These are phyloP conservation scores for Cyclargus thomasi DNA, from an alignment of 1,140 invertebrate genomes.

Conservation along the genomic window DNA sequence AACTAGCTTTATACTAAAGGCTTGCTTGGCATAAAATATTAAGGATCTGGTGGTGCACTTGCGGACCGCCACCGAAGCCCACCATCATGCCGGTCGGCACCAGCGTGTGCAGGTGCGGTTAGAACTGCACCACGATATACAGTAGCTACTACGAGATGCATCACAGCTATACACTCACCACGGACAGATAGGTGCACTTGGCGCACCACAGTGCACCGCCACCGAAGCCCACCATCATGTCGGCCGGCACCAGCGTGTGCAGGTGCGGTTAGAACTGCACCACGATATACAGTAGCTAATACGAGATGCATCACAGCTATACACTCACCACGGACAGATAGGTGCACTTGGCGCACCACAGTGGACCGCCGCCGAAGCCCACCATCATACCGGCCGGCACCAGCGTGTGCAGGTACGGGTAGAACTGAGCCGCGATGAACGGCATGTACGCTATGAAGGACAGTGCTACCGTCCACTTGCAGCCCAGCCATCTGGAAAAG, in stretches of 20 bases:
- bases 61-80: constrained; percentile 89
- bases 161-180: no score
- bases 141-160: no score
- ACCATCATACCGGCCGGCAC: constrained; percentile 89
- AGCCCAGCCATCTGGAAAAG: constrained; percentile 82
- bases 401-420: constrained; percentile 87
- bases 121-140: constrained; percentile 91
- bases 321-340: constrained; percentile 84
- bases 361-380: constrained; percentile 89
- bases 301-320: no score
- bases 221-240: constrained; percentile 88
- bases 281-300: constrained; percentile 71
- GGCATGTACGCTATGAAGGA: constrained; percentile 91
- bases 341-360: constrained; percentile 94
- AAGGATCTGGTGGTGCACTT: no score
- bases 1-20: no score
- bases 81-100: constrained; percentile 89
- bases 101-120: constrained; percentile 87
- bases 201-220: constrained; percentile 93
- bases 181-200: constrained; percentile 91
- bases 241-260: constrained; percentile 90
- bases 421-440: constrained; percentile 91
- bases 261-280: constrained; percentile 90
- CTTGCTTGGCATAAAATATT: no score
- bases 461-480: constrained; percentile 90